Evolutionary conservation across 2,888 invertebrate genomes (phyloP), one percentile per base, ranked within the genome.

Genomic region (Colletes collaris): DNA sequence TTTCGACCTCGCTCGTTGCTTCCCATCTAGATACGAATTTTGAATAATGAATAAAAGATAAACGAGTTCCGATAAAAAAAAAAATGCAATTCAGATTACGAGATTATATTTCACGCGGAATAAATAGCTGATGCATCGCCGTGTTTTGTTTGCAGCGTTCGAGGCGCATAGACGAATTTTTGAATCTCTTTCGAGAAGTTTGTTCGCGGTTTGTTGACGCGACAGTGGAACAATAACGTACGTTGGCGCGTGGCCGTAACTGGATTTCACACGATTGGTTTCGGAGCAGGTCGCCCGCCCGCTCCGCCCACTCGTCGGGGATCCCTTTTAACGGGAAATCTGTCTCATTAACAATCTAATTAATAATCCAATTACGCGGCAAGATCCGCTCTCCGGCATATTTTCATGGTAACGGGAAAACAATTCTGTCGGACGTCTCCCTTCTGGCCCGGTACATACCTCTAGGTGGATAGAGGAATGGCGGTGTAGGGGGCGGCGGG

Each of bases 331-430:
- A 88, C 85, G 86, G 81, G 85, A 89, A 91, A 90, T 91, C 89
- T 89, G 91, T 91, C 90, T 91, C 92, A 91, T 92, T 91, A 92
- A 90, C 92, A 89, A 91, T 91, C 91, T 92, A 92, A 92, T 92
- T 92, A 91, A 92, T 92, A 92, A 92, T 92, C 91, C 91, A 92
- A 92, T 92, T 91, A 91, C 90, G 89, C 84, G 87, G 87, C 89
- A 88, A 89, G 88, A 90, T 89, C 87, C 89, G 82, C 85, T 85
- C 81, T 81, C 82, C 75, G 88, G 88, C 87, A 90, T 90, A 90
- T 90, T 90, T 90, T 90, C 89, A 90, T 83, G 90, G 87, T 89
- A 91, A 90, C 90, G 88, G 90, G 89, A 91, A 91, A 91, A 91
- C 89, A 91, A 91, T 90, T 89, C 88, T 82, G 84, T 87, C 86